A percentile compares a stretch with the other conserved stretches of the same genome.
Conservation (phyloP, 2,797 vertebrate species). For the Geotrypetes seraphini region DNA sequence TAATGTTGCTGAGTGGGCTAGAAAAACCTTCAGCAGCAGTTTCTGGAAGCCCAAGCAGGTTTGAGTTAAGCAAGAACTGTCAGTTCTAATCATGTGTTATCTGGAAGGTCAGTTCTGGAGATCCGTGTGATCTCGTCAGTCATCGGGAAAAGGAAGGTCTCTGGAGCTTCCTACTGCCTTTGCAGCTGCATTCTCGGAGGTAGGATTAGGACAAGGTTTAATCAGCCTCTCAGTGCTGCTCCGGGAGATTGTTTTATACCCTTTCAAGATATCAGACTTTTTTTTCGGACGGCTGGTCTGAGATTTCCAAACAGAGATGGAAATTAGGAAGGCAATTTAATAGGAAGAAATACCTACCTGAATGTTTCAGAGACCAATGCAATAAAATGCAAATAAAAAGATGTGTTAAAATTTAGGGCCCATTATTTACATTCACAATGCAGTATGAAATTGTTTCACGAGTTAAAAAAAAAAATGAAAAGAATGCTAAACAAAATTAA, state of each 20-base stretch:
- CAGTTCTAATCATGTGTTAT: neutral
- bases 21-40: neutral
- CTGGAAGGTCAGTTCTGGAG: neutral
- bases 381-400: no score
- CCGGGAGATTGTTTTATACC: neutral
- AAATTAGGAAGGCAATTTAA: neutral
- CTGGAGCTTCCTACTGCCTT: neutral
- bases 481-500: no score
- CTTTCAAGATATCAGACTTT: conserved; percentile 7
- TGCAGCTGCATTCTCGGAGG: rapidly evolving
- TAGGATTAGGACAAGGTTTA: neutral
- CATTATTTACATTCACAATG: no score
- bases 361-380: no score
- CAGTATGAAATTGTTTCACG: no score
- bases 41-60: neutral
- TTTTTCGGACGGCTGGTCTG: neutral
- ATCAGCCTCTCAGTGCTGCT: neutral
- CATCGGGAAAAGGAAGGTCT: neutral
- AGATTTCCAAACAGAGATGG: neutral
- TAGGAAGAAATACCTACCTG: neutral
- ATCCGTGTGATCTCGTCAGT: neutral
- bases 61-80: no score
- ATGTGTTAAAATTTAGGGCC: no score
- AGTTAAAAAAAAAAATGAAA: no score
- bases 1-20: neutral